Evolutionary conservation across 2,113 vertebrate genomes (phyloP).

Genomic region (Oenanthe melanoleuca): DNA sequence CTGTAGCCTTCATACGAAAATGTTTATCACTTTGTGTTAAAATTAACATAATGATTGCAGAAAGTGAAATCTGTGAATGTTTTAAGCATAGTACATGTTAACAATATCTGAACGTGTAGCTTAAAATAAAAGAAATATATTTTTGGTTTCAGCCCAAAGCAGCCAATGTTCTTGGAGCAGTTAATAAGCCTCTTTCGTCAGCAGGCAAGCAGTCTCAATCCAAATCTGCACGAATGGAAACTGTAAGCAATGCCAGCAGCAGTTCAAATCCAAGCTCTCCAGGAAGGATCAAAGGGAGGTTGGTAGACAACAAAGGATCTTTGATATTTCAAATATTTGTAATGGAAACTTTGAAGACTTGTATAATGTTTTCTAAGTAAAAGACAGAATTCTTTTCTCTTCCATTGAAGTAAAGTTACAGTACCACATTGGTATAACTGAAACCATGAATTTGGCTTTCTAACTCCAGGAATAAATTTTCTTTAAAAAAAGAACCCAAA

Average conservation of each 20-base stretch:
- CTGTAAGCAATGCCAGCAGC: constrained; percentile 94
- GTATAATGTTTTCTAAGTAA: neutral
- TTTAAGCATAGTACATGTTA: constrained; percentile 31
- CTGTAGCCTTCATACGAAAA: neutral
- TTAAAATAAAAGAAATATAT: constrained; percentile 59
- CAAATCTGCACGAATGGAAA: constrained; percentile 97
- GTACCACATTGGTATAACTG: neutral
- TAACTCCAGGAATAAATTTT: neutral
- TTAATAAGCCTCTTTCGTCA: constrained; percentile 96
- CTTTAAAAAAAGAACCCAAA: neutral
- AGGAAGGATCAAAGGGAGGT: constrained; percentile 94
- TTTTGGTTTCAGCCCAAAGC: constrained; percentile 91
- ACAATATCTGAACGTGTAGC: constrained; percentile 8
- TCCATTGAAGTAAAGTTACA: neutral
- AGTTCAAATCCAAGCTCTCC: constrained; percentile 96
- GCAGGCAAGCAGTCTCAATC: constrained; percentile 95
- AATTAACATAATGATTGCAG: neutral
- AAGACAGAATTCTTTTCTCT: neutral
- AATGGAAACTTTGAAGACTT: constrained; percentile 32
- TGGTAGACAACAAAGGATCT: constrained; percentile 56
- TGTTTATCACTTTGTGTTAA: neutral
- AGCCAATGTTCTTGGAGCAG: constrained; percentile 94
- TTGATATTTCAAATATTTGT: constrained; percentile 53
- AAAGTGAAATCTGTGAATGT: constrained; percentile 3
- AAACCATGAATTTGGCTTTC: neutral